Base-by-base conservation (phyloP, 2,113 vertebrate genomes). In the Solenodon paradoxus region DNA sequence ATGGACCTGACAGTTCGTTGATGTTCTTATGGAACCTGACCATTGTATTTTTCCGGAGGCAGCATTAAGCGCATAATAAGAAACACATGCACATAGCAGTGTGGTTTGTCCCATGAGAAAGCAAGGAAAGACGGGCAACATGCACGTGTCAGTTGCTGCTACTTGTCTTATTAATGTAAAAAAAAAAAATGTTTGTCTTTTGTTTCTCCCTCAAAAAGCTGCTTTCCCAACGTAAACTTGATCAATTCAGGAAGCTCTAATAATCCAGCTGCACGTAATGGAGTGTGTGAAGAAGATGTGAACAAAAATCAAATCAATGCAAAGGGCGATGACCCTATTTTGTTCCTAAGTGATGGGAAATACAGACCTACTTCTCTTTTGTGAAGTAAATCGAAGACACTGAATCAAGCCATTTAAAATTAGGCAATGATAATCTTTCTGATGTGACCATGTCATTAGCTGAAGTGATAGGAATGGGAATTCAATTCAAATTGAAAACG, bases 351-450 rank as follows among this genome's bases (percentile, higher is more conserved):
- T 7, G 13, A 51, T 49, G 10, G 57, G 12, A 90, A 94, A 72
- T 81, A 40, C 7, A 94, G 94, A 90, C 53, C 49, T 49, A 45
- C 35, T 90, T 94, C 49, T 90, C 47, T 95, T 91, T 95, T 84
- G 49, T 95, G 91, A 94, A 95, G 64, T 88, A 81, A 92, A 78
- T 94, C n/a, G 7, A 95, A 94, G 51, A 72, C 84, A 93, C 90
- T 49, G 55, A 95, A 90, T 68, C 38, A 78, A 82, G 40, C 82
- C 66, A 94, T 93, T 95, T 77, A 74, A 80, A 93, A 88, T 85
- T 92, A 88, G 19, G 30, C 90, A 88, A 5, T 88, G 45, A 88
- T 94, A 77, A 95, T 95, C 83, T 79, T 90, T 88, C 80, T 94
- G 64, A 80, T 93, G 12, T 88, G 55, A 59, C 49, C 32, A 35